Evolutionary conservation across 1,140 invertebrate species (phyloP).

Genomic region (Coelopa frigida): DNA sequence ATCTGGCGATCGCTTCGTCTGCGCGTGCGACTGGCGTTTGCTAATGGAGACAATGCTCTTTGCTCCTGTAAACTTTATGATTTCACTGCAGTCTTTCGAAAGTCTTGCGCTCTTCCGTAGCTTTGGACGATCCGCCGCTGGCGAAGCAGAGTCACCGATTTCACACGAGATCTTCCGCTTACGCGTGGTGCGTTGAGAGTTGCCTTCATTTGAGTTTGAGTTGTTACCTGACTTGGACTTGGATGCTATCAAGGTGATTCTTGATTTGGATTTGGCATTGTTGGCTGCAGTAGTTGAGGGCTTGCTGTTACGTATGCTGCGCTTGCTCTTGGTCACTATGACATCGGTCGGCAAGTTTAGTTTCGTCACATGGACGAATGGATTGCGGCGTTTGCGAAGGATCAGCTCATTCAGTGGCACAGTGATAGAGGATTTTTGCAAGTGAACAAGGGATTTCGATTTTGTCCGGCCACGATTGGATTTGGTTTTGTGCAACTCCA

Average conservation of each 20-base stretch:
- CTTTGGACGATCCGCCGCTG: no score
- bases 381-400: background rate
- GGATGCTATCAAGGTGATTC: no score
- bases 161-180: constrained; percentile 3
- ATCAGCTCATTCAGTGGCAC: constrained; percentile 1
- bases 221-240: no score
- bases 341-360: background rate
- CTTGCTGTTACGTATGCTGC: no score
- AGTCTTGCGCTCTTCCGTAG: constrained; percentile 9
- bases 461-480: background rate
- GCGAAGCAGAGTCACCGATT: background rate
- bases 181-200: no score
- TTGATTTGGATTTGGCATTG: no score
- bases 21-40: background rate
- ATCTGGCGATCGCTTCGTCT: background rate
- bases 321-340: constrained; percentile 1
- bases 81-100: constrained; percentile 8
- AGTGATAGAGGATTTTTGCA: background rate
- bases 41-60: background rate
- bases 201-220: no score
- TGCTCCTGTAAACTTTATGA: no score
- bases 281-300: no score
- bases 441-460: background rate
- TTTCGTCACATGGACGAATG: background rate
- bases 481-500: background rate